Base-by-base conservation (phyloP, 2,888 invertebrate species). In the Taphrorychus bicolor region DNA sequence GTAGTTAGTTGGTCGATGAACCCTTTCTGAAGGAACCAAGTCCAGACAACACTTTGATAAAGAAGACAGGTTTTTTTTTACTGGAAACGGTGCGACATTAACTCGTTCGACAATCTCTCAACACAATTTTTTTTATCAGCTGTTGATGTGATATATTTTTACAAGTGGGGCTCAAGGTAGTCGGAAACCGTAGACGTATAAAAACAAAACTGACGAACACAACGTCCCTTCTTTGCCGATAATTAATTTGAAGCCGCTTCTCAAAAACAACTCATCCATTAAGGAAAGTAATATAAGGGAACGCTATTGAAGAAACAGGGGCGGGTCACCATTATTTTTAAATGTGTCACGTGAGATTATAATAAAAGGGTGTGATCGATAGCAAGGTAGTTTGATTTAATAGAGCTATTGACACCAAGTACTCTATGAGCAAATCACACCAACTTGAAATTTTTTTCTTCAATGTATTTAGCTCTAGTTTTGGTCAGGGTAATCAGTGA, bases 181-280 rank as follows among this genome's bases (percentile, higher is more conserved):
- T 58, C 59, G 23, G 56, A 59, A 59, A 61, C 41, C 69, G n/a
- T 65, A 69, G 69, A 69, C 69, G 61, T 59, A 69, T 61, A 69
- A 69, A 69, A 69, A 69, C 69, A 69, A 60, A 64, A 65, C 64
- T 60, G 61, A 59, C 60, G 57, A 59, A 64, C 53, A 69, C 54
- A 59, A 52, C 54, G 54, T 49, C 66, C 52, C 52, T 56, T 59
- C 53, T 45, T 45, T 48, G 22, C 75, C 74, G 75, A 76, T 79
- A 80, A 80, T 80, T 79, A 80, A 80, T 79, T 79, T 78, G 78
- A 78, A 80, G 78, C 73, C 79, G 77, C 79, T 77, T 76, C 75
- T 77, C 78, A 79, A 80, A 80, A 81, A 79, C 80, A 80, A 80
- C 76, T 78, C 79, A 76, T 80, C 80, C 79, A 80, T 80, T 80